Evolutionary conservation across 2,113 vertebrate species (phyloP), one percentile per base, ranked within the genome.

Genomic region (Arvicanthis niloticus): DNA sequence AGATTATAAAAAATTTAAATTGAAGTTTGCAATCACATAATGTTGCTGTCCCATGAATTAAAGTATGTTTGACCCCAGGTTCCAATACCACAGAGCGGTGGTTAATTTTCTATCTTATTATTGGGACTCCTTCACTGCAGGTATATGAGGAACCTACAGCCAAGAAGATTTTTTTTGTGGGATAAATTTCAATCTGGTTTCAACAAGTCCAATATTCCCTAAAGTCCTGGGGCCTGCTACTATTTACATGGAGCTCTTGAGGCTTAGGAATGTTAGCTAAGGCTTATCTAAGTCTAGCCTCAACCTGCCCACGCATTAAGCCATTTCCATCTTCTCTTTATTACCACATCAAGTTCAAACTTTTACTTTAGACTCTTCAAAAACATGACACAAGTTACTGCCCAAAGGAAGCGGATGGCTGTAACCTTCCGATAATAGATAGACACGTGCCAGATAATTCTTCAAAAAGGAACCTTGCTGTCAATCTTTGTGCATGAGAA

Each of bases 21-120:
- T 84, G 21, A 65, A 89, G 78, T 84, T 93, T 76, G 82, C 26
- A 88, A 85, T 53, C 34, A 56, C 45, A 72, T n/a, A 10, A 37
- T 76, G 48, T 88, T 90, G 56, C 12, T 81, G 93, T 75, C 5
- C n/a, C 68, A 93, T 84, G 87, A 93, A 56, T 94, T 21, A 95
- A 94, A 85, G 90, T 88, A 81, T 91, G 85, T 93, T 78, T 88
- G 51, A 84, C 37, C 5, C n/a, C 21, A 89, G 56, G 37, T 62
- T 90, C 37, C 51, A 80, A 1, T 62, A 53, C 45, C 3, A 21
- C 40, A 67, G 73, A 65, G 13, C 21, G 29, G 26, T 45, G 22
- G 24, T 81, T 53, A 29, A 37, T 73, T 94, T 40, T n/a, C n/a
- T 80, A 5, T n/a, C 29, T 96, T 94, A 42, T 76, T 81, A 80